Percentiles rank a stretch among this genome's conserved stretches.
These are phyloP conservation scores for Chaetoderma sp. DNA, from an alignment of 2,888 invertebrate species.

Conservation along the genomic window DNA sequence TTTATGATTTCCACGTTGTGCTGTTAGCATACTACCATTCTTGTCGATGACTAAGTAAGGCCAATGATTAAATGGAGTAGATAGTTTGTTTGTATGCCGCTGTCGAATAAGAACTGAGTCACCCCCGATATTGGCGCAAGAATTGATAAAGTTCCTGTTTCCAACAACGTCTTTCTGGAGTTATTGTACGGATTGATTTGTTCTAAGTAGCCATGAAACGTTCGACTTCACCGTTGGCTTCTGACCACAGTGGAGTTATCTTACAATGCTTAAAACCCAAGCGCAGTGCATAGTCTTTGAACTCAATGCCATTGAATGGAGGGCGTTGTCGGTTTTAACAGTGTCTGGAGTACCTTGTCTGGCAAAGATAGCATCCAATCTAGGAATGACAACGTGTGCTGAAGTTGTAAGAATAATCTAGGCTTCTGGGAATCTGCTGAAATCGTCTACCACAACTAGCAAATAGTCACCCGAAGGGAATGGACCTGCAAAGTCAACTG, in stretches of 20 bases:
- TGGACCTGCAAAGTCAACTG: neutral
- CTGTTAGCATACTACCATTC: too few species aligned
- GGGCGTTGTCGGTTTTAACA: slow-evolving; percentile 35
- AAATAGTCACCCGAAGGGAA: neutral
- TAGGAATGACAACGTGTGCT: too few species aligned
- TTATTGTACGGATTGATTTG: neutral
- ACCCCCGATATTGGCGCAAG: neutral
- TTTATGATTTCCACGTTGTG: too few species aligned
- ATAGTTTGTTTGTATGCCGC: too few species aligned
- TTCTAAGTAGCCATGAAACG: slow-evolving; percentile 38
- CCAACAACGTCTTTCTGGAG: neutral
- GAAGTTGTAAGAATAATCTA: too few species aligned
- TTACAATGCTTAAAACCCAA: slow-evolving; percentile 38
- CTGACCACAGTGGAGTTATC: slow-evolving; percentile 36
- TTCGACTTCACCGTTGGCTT: slow-evolving; percentile 39
- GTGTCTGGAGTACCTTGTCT: slow-evolving; percentile 1
- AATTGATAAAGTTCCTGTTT: neutral
- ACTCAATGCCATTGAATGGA: slow-evolving; percentile 33
- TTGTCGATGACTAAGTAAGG: too few species aligned
- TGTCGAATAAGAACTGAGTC: too few species aligned
- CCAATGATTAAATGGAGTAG: too few species aligned
- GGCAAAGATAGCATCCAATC: slow-evolving; percentile 14
- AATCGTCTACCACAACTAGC: slow-evolving; percentile 17
- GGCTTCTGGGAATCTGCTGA: slow-evolving; percentile 15
- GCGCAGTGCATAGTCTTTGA: slow-evolving; percentile 32